Percentiles rank a stretch among this genome's conserved stretches.
Evolutionary conservation across 2,888 invertebrate species (phyloP).

Genomic region (Ligdia adustata): DNA sequence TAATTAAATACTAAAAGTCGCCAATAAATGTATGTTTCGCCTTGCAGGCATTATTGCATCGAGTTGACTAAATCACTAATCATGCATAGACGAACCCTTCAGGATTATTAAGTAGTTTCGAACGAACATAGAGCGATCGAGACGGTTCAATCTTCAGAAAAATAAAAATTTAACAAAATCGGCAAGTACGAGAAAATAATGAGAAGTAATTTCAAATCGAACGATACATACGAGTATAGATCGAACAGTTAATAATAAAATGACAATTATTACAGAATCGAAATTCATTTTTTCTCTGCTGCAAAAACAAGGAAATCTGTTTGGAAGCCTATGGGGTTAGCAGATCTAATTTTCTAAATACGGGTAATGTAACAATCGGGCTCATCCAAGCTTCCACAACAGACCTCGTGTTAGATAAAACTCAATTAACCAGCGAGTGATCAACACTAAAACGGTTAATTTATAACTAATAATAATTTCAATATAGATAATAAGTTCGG

Average conservation of each 20-base stretch:
- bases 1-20: slow-evolving; percentile 53
- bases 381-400: too few species aligned
- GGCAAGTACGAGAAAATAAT: not conserved
- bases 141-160: not conserved
- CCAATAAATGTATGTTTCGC: slow-evolving; percentile 42
- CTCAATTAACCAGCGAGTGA: slow-evolving; percentile 1
- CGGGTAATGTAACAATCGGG: too few species aligned
- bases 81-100: slow-evolving; percentile 57
- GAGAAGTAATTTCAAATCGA: too few species aligned
- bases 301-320: too few species aligned
- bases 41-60: slow-evolving; percentile 80
- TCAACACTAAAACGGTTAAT: slow-evolving; percentile 14
- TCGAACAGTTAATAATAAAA: too few species aligned
- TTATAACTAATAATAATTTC: slow-evolving; percentile 12
- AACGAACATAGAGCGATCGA: not conserved
- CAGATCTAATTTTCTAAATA: too few species aligned
- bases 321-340: too few species aligned
- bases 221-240: not conserved
- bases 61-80: slow-evolving; percentile 66
- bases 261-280: too few species aligned
- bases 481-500: slow-evolving; percentile 24
- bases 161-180: not conserved
- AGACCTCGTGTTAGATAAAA: not conserved
- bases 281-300: too few species aligned
- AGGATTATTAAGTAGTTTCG: slow-evolving; percentile 39